Base-by-base conservation (phyloP, 2,113 vertebrate genomes). In the Brachirus orientalis region DNA sequence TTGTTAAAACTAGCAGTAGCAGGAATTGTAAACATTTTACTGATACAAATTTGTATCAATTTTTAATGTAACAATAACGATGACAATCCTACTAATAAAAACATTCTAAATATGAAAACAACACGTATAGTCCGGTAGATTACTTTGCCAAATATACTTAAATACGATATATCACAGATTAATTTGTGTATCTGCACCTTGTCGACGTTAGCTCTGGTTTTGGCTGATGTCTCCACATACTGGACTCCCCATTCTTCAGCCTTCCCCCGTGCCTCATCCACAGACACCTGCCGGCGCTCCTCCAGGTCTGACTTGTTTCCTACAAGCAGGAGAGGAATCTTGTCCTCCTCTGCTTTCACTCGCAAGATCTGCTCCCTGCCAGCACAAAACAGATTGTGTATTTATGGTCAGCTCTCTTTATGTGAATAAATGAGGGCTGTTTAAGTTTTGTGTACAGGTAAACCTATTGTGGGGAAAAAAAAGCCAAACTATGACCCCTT, bases 181-280 rank as follows among this genome's bases (percentile, higher is more conserved):
- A 6, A 28, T 52, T 7, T 19, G 37, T 33, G 10, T 7, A 0
- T 16, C 33, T 10, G 12, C 51, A 93, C 92, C 91, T 93, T 93
- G 75, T 93, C 92, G 0, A 93, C 92, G 8, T 93, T 93, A 86
- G 92, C 92, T 70, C 92, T 86, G 38, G 92, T 93, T 82, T 93
- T 93, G 77, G 92, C 92, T 6, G 92, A 93, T 0, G 92, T 93
- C 82, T 93, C 92, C 0, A 93, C 92, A 10, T 93, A 93, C 71
- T 93, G 92, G 55, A 93, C 91, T 0, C 77, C 87, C 91, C 92
- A 93, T 74, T 90, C 89, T 19, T 92, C 90, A 0, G 90, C 78
- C 69, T 92, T 92, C 22, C 81, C 78, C 1, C 89, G 67, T 28
- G 84, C 89, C 63, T 89, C 90, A 0, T 92, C 90, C 69, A 91